These are phyloP conservation scores for Mastomys natalensis DNA, from an alignment of 2,113 vertebrate genomes.

Conservation along the genomic window DNA sequence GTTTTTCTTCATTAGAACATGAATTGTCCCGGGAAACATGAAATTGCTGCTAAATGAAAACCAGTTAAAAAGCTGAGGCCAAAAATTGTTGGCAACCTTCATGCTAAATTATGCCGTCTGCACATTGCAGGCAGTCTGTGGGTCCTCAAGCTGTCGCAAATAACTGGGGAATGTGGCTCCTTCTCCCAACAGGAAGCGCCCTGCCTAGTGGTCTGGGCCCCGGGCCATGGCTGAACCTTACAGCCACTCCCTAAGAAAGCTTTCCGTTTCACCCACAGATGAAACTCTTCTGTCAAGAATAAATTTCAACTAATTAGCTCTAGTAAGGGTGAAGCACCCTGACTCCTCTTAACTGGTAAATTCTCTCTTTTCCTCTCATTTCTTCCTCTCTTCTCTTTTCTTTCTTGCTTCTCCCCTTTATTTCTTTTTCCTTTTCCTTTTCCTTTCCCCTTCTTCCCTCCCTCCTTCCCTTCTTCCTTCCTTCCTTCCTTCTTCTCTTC, in stretches of 20 bases:
- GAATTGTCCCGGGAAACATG: slow-evolving; percentile 53
- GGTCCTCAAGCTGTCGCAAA: slow-evolving; percentile 65
- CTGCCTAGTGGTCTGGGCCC: slow-evolving; percentile 65
- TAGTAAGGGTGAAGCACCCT: not conserved
- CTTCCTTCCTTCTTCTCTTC: accelerated
- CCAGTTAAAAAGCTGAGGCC: slow-evolving; percentile 65
- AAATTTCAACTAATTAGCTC: slow-evolving; percentile 19
- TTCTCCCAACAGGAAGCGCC: slow-evolving; percentile 69
- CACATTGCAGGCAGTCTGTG: slow-evolving; percentile 70
- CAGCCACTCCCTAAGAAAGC: slow-evolving; percentile 54
- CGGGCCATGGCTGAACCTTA: slow-evolving; percentile 20
- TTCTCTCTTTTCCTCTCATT: not conserved
- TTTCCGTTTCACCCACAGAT: slow-evolving; percentile 55
- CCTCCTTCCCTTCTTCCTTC: not conserved
- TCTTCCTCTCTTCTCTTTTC: no score
- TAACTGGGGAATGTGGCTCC: slow-evolving; percentile 58
- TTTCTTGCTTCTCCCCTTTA: not conserved
- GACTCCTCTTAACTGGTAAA: not conserved
- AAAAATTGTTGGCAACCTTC: slow-evolving; percentile 66
- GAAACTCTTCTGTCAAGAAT: not conserved
- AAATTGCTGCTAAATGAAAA: slow-evolving; percentile 77
- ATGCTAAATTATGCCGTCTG: slow-evolving; percentile 62
- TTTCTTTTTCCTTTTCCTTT: no score
- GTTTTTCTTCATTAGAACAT: slow-evolving; percentile 74
- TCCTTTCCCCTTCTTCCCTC: no score